A percentile compares a stretch with the other conserved stretches of the same genome.
These are phyloP conservation scores for Sitophilus oryzae DNA, from an alignment of 1,140 invertebrate genomes.

Conservation along the genomic window DNA sequence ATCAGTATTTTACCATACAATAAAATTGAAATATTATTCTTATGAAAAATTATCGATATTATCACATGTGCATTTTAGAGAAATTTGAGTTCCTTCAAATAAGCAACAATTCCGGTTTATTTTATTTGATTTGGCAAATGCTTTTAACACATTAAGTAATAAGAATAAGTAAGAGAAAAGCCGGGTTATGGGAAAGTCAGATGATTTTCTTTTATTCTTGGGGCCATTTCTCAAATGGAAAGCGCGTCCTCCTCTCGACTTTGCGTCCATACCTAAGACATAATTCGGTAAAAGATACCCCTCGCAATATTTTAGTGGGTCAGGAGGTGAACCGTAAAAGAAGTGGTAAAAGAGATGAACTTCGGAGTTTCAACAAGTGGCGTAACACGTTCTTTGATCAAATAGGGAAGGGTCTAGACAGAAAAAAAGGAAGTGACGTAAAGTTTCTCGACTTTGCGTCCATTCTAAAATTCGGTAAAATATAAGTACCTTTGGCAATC, in stretches of 20 bases:
- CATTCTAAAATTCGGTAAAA: slow-evolving; percentile 17
- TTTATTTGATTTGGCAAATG: slow-evolving; percentile 4
- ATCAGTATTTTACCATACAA: no score
- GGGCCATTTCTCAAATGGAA: neutral
- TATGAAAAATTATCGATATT: no score
- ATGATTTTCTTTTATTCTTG: slow-evolving; percentile 3
- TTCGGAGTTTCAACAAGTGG: slow-evolving; percentile 21
- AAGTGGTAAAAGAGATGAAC: slow-evolving; percentile 15
- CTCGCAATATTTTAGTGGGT: slow-evolving; percentile 19
- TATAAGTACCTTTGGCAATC: slow-evolving; percentile 15
- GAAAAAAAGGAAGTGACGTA: no score
- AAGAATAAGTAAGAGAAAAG: slow-evolving; percentile 12
- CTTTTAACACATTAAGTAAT: slow-evolving; percentile 2
- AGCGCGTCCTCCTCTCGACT: neutral
- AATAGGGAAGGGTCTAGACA: no score
- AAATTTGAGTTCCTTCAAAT: no score
- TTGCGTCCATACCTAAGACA: slow-evolving; percentile 14
- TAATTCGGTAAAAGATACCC: slow-evolving; percentile 19
- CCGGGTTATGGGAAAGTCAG: slow-evolving; percentile 10
- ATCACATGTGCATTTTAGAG: no score
- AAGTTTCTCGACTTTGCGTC: neutral
- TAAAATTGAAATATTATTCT: no score
- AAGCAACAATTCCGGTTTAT: no score
- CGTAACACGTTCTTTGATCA: slow-evolving; percentile 10
- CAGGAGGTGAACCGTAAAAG: slow-evolving; percentile 20